These are phyloP conservation scores for Coilia nasus DNA, from an alignment of 2,797 vertebrate genomes.

Conservation along the genomic window DNA sequence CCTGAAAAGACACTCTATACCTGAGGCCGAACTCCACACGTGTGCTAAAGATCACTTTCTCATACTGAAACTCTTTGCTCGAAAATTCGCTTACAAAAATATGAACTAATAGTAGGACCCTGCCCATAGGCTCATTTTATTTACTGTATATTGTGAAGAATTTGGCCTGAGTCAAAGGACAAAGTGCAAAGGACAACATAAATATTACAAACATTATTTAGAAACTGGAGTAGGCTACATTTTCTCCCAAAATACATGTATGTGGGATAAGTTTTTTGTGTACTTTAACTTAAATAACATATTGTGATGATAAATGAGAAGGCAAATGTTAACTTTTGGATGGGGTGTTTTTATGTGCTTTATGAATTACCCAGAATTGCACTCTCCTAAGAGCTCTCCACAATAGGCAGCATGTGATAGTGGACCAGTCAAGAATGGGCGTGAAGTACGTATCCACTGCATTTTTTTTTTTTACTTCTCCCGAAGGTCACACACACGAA, in stretches of 20 bases:
- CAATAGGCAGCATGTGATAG: neutral
- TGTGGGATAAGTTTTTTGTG: neutral
- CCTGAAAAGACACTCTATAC: neutral
- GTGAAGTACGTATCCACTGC: neutral
- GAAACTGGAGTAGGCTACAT: neutral
- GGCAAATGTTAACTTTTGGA: neutral
- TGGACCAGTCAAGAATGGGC: neutral
- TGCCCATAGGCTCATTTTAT: neutral
- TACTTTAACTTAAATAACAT: neutral
- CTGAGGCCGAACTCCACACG: neutral
- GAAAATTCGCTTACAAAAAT: neutral
- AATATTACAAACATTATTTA: slow-evolving; percentile 10
- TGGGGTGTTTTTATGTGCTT: neutral
- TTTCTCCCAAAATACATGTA: neutral
- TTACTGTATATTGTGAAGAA: slow-evolving; percentile 11
- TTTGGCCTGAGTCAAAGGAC: slow-evolving; percentile 15
- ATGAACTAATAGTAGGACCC: neutral
- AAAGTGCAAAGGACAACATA: slow-evolving; percentile 14
- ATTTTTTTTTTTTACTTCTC: neutral
- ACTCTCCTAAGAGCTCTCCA: neutral
- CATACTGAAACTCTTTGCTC: neutral
- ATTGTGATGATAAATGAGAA: neutral
- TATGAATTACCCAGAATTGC: neutral
- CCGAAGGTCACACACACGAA: neutral
- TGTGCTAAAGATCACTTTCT: neutral